phyloP scores from a whole-genome alignment of 2,113 vertebrate species.

The Chunga burmeisteri region DNA sequence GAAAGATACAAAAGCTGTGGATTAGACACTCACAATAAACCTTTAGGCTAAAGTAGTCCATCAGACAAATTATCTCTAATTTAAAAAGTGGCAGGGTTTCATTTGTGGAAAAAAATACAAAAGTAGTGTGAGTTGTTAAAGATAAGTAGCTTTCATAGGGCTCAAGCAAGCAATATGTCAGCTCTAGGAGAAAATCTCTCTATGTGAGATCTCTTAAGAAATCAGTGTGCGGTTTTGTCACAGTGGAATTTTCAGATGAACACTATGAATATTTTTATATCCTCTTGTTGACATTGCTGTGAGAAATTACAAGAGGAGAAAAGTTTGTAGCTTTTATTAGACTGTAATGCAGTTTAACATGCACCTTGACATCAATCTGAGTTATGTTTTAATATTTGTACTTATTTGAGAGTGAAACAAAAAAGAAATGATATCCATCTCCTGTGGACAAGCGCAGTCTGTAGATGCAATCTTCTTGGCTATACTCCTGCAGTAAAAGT shows the following conservation, averaged over 20 bases:
- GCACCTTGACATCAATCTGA: background rate
- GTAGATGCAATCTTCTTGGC: background rate
- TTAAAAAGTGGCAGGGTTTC: background rate
- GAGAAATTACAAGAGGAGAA: background rate
- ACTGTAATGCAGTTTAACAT: background rate
- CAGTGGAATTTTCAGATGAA: background rate
- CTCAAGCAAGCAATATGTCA: background rate
- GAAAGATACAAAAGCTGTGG: background rate
- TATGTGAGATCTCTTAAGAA: background rate
- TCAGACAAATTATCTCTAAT: background rate
- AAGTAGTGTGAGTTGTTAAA: background rate
- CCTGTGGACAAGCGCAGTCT: background rate
- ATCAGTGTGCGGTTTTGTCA: background rate
- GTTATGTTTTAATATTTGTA: constrained; percentile 24
- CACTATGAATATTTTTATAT: constrained; percentile 8
- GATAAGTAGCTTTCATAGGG: background rate
- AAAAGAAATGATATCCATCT: background rate
- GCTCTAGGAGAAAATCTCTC: background rate
- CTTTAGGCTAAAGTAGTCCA: background rate
- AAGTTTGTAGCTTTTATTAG: constrained; percentile 23
- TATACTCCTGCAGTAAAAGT: background rate
- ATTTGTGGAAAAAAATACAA: background rate
- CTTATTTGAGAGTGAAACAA: background rate
- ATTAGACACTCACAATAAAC: background rate
- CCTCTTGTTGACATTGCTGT: background rate